Evolutionary conservation across 2,888 invertebrate species (phyloP).

Genomic region (Congeria kusceri): DNA sequence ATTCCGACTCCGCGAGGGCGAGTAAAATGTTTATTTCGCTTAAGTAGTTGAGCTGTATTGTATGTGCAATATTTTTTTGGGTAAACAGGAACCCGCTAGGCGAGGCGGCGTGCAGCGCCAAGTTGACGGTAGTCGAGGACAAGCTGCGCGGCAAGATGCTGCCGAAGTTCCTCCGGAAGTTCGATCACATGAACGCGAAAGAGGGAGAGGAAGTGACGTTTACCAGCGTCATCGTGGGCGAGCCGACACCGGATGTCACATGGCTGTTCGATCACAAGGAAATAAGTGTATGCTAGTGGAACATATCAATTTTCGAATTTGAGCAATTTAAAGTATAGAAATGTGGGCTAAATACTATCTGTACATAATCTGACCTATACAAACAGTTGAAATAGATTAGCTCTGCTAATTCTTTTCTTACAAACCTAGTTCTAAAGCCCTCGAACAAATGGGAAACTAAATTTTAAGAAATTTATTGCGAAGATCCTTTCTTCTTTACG

Average conservation of each 20-base stretch:
- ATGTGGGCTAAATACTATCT: too few relatives aligned
- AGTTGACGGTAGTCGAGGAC: conserved; percentile 76
- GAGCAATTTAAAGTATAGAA: too few relatives aligned
- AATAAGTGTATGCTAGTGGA: conserved; percentile 58
- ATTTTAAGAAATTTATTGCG: too few relatives aligned
- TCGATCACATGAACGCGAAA: conserved; percentile 72
- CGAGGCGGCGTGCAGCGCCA: conserved; percentile 78
- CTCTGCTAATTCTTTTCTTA: too few relatives aligned
- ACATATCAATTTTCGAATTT: not conserved
- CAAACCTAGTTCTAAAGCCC: too few relatives aligned
- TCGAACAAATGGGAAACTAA: too few relatives aligned
- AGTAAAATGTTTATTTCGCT: too few relatives aligned
- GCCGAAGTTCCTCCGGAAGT: conserved; percentile 78
- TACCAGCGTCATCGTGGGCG: conserved; percentile 82
- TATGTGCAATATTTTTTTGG: not conserved
- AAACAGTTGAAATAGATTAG: too few relatives aligned
- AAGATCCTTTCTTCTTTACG: too few relatives aligned
- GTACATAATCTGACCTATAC: too few relatives aligned
- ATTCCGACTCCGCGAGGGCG: too few relatives aligned
- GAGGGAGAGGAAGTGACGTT: conserved; percentile 79
- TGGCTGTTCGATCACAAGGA: conserved; percentile 82
- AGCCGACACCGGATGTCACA: conserved; percentile 82
- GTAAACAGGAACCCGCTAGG: conserved; percentile 71
- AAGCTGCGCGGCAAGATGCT: conserved; percentile 67
- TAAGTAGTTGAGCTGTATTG: too few relatives aligned